These are phyloP conservation scores for Gallinago media DNA, from an alignment of 2,113 vertebrate genomes.

Conservation along the genomic window DNA sequence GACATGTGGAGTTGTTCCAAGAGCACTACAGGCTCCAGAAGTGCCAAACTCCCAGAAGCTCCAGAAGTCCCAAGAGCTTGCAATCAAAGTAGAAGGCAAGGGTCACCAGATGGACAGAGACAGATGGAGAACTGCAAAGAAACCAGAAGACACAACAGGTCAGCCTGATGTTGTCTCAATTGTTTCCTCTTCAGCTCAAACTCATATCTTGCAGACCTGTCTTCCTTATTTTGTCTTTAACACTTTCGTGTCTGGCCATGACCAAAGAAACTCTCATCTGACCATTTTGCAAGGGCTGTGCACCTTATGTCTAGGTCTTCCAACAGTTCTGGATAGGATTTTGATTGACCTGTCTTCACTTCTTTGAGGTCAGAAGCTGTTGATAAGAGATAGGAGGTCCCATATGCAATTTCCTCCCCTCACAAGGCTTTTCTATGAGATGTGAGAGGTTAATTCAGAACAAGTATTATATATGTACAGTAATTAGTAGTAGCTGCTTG, in stretches of 20 bases:
- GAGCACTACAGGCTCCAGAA: neutral
- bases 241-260: neutral
- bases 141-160: neutral
- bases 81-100: neutral
- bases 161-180: neutral
- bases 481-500: neutral
- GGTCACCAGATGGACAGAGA: conserved; percentile 2
- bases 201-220: neutral
- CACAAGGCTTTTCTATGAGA: neutral
- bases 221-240: neutral
- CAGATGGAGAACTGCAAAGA: conserved; percentile 15
- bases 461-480: neutral
- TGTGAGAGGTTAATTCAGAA: neutral
- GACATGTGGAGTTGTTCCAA: neutral
- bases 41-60: neutral
- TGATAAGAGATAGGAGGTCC: neutral
- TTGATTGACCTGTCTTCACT: neutral
- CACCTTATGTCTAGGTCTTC: neutral
- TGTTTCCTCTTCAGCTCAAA: neutral
- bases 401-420: neutral
- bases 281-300: neutral
- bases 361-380: neutral
- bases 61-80: neutral
- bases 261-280: neutral
- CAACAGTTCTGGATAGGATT: neutral